These are phyloP conservation scores for Phyto melanocephala DNA, from an alignment of 2,888 invertebrate genomes.

Conservation along the genomic window DNA sequence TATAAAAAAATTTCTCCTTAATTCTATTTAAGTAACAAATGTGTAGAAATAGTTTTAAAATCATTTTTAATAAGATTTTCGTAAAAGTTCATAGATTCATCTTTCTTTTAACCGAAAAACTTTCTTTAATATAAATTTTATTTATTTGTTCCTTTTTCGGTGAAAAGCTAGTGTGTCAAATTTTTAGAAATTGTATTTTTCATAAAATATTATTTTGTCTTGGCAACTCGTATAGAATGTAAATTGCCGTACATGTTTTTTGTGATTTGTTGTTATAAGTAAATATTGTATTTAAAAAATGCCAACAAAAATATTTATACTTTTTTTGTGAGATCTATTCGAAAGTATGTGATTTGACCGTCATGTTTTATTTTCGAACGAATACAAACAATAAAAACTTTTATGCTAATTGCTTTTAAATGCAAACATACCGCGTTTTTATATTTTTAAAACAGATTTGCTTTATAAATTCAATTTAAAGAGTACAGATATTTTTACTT, in stretches of 20 bases:
- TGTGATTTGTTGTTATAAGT: conserved; percentile 34
- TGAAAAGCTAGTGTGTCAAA: no score
- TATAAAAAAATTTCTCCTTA: no score
- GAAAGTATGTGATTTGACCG: conserved; percentile 7
- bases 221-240: conserved; percentile 28
- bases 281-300: conserved; percentile 33
- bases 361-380: not conserved
- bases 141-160: no score
- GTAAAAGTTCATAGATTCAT: no score
- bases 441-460: conserved; percentile 1
- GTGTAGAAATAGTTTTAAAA: no score
- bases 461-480: not conserved
- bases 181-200: no score
- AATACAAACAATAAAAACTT: conserved; percentile 33
- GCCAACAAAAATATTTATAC: not conserved
- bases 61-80: no score
- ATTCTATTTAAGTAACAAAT: no score
- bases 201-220: no score
- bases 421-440: not conserved
- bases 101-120: no score
- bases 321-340: not conserved
- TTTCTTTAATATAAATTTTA: no score
- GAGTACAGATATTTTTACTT: no score
- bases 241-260: not conserved
- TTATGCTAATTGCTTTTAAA: conserved; percentile 31